Conservation (phyloP, 2,797 vertebrate species). For the Fratercula arctica region DNA sequence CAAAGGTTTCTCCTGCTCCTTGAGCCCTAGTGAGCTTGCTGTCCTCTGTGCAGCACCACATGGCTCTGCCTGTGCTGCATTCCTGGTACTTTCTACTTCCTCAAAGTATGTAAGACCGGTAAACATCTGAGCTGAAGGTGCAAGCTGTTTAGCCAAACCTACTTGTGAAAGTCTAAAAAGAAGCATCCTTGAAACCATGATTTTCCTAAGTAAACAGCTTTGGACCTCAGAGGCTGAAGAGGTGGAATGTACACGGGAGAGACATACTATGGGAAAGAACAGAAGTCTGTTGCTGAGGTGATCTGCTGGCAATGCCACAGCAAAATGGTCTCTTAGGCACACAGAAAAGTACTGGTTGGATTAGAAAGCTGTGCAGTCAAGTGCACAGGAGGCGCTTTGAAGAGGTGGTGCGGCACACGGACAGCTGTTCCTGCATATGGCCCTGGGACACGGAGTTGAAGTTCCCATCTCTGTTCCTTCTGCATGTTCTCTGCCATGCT, state of each 20-base stretch:
- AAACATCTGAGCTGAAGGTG: neutral
- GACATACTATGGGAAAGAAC: neutral
- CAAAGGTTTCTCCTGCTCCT: neutral
- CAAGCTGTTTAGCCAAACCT: neutral
- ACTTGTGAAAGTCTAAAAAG: neutral
- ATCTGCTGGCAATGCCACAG: neutral
- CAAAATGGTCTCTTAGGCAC: neutral
- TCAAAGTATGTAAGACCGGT: rapidly evolving
- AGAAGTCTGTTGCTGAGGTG: neutral
- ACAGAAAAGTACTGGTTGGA: neutral
- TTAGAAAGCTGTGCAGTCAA: neutral
- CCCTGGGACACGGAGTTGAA: neutral
- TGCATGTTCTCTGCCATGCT: neutral
- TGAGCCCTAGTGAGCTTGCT: neutral
- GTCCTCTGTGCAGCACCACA: neutral
- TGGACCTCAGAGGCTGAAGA: neutral
- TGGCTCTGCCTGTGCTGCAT: neutral
- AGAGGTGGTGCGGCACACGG: neutral
- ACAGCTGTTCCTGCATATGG: rapidly evolving
- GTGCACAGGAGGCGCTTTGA: neutral
- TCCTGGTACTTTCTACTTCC: neutral
- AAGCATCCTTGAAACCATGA: neutral
- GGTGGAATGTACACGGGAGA: neutral
- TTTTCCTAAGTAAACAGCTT: neutral
- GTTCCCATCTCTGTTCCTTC: neutral